These are phyloP conservation scores for Semotilus atromaculatus DNA, from an alignment of 2,797 vertebrate genomes.

Conservation along the genomic window DNA sequence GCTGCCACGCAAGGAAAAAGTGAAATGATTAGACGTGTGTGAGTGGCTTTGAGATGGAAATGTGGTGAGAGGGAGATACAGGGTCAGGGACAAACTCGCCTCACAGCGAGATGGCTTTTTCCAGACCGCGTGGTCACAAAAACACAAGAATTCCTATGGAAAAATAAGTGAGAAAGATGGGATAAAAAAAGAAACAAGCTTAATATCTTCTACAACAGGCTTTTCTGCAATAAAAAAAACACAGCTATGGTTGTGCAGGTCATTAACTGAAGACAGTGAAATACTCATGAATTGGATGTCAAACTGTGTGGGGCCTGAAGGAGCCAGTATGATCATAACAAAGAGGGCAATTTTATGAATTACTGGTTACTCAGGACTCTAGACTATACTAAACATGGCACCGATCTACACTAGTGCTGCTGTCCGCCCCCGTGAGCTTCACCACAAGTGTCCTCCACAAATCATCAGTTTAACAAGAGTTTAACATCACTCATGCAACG, in stretches of 20 bases:
- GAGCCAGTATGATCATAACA: slow-evolving; percentile 48
- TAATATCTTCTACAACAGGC: slow-evolving; percentile 39
- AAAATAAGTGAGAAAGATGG: slow-evolving; percentile 75
- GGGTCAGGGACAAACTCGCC: slow-evolving; percentile 84
- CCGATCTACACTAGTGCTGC: slow-evolving; percentile 11
- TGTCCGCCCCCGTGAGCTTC: slow-evolving; percentile 29
- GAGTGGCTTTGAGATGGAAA: slow-evolving; percentile 83
- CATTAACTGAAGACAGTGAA: slow-evolving; percentile 52
- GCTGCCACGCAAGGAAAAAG: slow-evolving; percentile 79
- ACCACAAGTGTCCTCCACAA: slow-evolving; percentile 39
- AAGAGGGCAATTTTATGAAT: slow-evolving; percentile 50
- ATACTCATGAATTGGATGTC: slow-evolving; percentile 26
- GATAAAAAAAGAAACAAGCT: slow-evolving; percentile 34
- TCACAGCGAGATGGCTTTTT: slow-evolving; percentile 80
- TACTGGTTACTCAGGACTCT: slow-evolving; percentile 43
- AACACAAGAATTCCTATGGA: slow-evolving; percentile 80
- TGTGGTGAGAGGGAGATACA: slow-evolving; percentile 83
- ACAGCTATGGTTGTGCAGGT: slow-evolving; percentile 19
- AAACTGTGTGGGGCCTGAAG: slow-evolving; percentile 38
- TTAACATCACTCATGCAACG: slow-evolving; percentile 32
- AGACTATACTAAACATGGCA: slow-evolving; percentile 50
- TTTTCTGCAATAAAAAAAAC: slow-evolving; percentile 23
- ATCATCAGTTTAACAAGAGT: slow-evolving; percentile 19
- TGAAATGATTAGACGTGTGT: slow-evolving; percentile 84
- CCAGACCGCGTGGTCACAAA: slow-evolving; percentile 83